phyloP scores from a whole-genome alignment of 2,113 vertebrate genomes.

The Gorsachius goisagi region DNA sequence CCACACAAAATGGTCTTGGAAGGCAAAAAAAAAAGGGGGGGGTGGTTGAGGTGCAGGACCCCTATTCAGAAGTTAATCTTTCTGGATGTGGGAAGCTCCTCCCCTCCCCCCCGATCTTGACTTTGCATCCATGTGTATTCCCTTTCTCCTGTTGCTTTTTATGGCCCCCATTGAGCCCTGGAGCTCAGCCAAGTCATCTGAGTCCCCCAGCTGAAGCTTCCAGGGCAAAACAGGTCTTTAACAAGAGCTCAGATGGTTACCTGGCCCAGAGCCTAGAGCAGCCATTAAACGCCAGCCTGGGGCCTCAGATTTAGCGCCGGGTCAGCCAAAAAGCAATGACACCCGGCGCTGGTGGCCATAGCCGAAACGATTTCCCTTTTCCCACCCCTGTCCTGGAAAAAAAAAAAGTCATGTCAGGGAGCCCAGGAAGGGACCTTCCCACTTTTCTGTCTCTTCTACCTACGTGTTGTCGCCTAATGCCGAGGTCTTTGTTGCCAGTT shows the following conservation, averaged over 20 bases:
- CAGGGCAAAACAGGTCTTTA: not conserved
- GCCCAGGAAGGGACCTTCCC: fast-evolving
- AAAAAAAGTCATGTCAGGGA: fast-evolving
- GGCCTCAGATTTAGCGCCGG: not conserved
- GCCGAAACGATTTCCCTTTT: not conserved
- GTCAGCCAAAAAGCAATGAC: not conserved
- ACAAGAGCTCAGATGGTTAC: not conserved
- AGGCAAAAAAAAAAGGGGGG: too few species aligned
- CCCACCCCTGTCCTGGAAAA: not conserved
- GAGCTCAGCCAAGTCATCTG: not conserved
- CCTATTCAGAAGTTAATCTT: fast-evolving
- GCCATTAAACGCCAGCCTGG: not conserved
- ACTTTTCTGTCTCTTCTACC: not conserved
- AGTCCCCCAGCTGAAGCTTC: fast-evolving
- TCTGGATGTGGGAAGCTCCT: not conserved
- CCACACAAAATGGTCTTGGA: fast-evolving
- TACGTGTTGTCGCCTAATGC: fast-evolving
- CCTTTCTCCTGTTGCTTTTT: not conserved
- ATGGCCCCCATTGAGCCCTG: not conserved
- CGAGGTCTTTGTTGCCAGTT: not conserved
- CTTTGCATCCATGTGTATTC: not conserved
- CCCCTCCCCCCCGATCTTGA: not conserved
- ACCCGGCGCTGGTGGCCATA: fast-evolving
- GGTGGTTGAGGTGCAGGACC: not conserved
- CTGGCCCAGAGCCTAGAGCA: not conserved